A percentile compares a stretch with the other conserved stretches of the same genome.
phyloP scores from a whole-genome alignment of 2,797 vertebrate species.

The Myioborus miniatus region DNA sequence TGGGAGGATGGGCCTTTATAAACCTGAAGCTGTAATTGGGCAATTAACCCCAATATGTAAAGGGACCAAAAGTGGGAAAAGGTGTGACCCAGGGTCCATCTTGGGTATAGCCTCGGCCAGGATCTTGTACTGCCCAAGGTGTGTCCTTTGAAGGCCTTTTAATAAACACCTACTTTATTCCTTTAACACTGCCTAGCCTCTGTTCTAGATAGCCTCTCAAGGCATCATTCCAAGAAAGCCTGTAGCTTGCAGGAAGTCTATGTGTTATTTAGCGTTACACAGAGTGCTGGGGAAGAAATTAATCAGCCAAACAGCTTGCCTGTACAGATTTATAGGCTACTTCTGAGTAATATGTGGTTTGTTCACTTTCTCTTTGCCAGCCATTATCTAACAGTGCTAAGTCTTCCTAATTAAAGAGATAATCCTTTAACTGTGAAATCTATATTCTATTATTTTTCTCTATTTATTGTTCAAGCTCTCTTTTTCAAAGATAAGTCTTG shows the following conservation, averaged over 20 bases:
- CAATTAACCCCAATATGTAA: background rate
- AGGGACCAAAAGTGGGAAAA: background rate
- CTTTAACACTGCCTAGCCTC: no score
- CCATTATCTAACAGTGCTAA: constrained; percentile 32
- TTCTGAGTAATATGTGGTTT: constrained; percentile 18
- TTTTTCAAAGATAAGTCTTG: constrained; percentile 12
- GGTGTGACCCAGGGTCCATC: rapidly evolving
- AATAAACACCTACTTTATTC: background rate
- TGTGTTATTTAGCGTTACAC: background rate
- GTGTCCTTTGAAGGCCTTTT: background rate
- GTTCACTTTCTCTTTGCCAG: constrained; percentile 25
- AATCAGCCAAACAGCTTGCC: constrained; percentile 40
- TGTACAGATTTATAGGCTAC: constrained; percentile 25
- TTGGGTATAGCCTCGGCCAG: no score
- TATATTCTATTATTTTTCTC: constrained; percentile 62
- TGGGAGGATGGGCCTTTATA: background rate
- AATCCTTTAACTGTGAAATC: constrained; percentile 59
- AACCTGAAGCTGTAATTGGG: no score
- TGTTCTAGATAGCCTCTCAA: background rate
- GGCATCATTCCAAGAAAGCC: background rate
- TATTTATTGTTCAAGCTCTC: constrained; percentile 37
- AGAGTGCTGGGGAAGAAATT: constrained; percentile 14
- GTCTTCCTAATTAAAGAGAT: constrained; percentile 62
- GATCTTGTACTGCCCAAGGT: background rate
- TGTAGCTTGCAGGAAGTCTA: background rate